Evolutionary conservation across 2,797 vertebrate genomes (phyloP).

Genomic region (Dendrocincla fuliginosa): DNA sequence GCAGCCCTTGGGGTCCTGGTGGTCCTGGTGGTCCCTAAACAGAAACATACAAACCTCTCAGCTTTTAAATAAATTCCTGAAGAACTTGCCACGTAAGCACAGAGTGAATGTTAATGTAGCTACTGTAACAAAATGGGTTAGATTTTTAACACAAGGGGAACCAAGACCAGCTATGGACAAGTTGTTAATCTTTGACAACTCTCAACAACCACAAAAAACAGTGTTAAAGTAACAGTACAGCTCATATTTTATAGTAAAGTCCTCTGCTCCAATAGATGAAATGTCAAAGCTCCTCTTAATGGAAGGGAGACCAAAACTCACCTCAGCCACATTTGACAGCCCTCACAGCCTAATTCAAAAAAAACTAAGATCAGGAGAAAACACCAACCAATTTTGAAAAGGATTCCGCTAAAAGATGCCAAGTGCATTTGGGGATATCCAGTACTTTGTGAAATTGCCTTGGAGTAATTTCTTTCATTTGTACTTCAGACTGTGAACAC

Average conservation of each 20-base stretch:
- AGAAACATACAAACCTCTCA: conserved; percentile 42
- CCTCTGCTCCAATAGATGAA: neutral
- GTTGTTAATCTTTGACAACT: neutral
- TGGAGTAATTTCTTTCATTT: neutral
- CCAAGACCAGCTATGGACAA: neutral
- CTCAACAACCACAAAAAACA: neutral
- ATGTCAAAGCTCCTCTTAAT: neutral
- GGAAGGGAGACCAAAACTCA: neutral
- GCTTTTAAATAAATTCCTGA: neutral
- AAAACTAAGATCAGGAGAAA: neutral
- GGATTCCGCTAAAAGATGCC: neutral
- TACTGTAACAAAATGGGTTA: neutral
- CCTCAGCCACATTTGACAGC: neutral
- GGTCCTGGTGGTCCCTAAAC: conserved; percentile 94
- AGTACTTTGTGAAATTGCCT: neutral
- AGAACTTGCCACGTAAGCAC: neutral
- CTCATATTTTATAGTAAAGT: neutral
- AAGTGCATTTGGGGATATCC: neutral
- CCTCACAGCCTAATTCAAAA: neutral
- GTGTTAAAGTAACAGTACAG: neutral
- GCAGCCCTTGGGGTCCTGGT: conserved; percentile 87
- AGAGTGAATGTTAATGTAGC: neutral
- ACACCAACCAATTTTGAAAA: neutral
- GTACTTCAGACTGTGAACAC: neutral
- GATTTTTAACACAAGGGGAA: neutral